Percentiles rank a stretch among this genome's conserved stretches.
These are phyloP conservation scores for Taenioides sp. DNA, from an alignment of 2,797 vertebrate species.

Conservation along the genomic window DNA sequence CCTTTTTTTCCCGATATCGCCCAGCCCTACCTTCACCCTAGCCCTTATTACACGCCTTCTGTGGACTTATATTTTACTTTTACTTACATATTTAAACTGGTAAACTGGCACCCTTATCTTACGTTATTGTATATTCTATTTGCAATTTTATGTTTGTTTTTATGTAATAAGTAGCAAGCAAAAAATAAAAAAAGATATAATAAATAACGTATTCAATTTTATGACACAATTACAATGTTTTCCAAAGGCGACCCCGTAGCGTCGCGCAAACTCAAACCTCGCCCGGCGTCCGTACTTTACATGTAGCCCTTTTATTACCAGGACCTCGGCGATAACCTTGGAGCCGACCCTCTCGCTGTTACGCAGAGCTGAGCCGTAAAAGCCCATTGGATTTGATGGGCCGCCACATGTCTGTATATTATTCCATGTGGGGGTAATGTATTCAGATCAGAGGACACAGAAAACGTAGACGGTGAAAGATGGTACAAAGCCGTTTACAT, in stretches of 20 bases:
- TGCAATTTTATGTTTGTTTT: background rate
- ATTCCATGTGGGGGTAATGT: slow-evolving; percentile 10
- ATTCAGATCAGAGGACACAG: background rate
- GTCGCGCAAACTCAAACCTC: background rate
- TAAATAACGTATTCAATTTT: background rate
- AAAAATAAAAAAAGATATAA: background rate
- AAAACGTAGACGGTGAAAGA: background rate
- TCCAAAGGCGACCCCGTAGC: background rate
- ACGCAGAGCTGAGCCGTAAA: slow-evolving; percentile 7
- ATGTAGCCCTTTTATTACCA: background rate
- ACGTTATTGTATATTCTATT: no score
- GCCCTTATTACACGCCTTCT: no score
- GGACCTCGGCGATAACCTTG: background rate
- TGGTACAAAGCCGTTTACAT: background rate
- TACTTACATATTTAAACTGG: background rate
- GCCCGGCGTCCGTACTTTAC: background rate
- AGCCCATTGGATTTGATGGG: slow-evolving; percentile 4
- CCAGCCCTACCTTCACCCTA: no score
- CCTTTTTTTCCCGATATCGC: no score
- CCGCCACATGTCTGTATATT: slow-evolving; percentile 12
- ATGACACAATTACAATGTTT: background rate
- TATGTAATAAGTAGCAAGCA: background rate
- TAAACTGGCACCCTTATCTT: no score
- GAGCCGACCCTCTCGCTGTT: background rate
- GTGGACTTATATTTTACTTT: background rate